Conservation (phyloP, 1,140 invertebrate genomes). For the Drosophila persimilis region DNA sequence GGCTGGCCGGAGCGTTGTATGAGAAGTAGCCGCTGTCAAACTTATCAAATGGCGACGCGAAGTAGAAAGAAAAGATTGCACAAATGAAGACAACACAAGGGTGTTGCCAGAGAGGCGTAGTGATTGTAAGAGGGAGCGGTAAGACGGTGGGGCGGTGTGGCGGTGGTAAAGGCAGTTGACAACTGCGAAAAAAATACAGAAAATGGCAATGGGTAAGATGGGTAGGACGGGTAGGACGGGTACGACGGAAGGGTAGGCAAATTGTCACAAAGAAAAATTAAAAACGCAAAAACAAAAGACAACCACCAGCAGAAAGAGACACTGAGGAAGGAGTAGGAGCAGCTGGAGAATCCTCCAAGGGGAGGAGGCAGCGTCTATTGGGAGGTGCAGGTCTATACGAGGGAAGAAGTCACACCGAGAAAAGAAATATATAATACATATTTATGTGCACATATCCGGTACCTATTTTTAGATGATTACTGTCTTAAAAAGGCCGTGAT, state of each 20-base stretch:
- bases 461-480: too few relatives aligned
- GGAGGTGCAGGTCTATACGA: too few relatives aligned
- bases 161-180: slow-evolving; percentile 55
- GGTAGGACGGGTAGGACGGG: neutral
- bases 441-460: too few relatives aligned
- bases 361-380: slow-evolving; percentile 2
- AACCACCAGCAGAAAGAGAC: too few relatives aligned
- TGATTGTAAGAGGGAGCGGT: neutral
- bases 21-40: slow-evolving; percentile 76
- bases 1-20: neutral
- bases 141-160: neutral
- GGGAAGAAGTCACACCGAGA: too few relatives aligned
- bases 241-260: slow-evolving; percentile 22
- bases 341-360: neutral
- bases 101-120: slow-evolving; percentile 1
- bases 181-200: slow-evolving; percentile 59
- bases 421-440: too few relatives aligned
- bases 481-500: too few relatives aligned
- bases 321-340: neutral
- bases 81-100: slow-evolving; percentile 38
- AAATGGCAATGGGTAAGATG: neutral
- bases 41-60: slow-evolving; percentile 75
- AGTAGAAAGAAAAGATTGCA: slow-evolving; percentile 55
- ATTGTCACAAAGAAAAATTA: slow-evolving; percentile 76
- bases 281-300: slow-evolving; percentile 72